These are phyloP conservation scores for Drosophila nasuta DNA, from an alignment of 1,140 invertebrate species.

Conservation along the genomic window DNA sequence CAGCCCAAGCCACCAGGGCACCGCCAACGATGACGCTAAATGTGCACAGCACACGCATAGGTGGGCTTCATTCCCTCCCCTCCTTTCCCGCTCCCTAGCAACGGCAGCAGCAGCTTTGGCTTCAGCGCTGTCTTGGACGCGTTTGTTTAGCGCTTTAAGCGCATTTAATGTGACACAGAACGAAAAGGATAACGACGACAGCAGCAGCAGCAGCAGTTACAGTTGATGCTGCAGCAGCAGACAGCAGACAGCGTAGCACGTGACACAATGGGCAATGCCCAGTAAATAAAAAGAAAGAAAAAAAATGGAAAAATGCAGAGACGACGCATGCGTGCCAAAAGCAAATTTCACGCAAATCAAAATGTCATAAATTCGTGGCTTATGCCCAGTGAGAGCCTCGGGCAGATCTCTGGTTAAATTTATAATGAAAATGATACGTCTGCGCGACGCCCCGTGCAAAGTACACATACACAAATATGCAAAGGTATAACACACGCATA, in stretches of 20 bases:
- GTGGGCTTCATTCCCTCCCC: slow-evolving; percentile 50
- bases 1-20: slow-evolving; percentile 52
- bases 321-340: slow-evolving; percentile 84
- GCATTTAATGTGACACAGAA: slow-evolving; percentile 84
- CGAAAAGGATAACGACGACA: slow-evolving; percentile 83
- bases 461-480: slow-evolving; percentile 4
- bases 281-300: neutral
- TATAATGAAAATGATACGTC: slow-evolving; percentile 82
- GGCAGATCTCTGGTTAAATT: slow-evolving; percentile 59
- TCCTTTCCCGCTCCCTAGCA: neutral
- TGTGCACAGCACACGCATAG: slow-evolving; percentile 77
- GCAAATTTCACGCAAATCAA: slow-evolving; percentile 85
- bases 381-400: slow-evolving; percentile 49
- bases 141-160: slow-evolving; percentile 83
- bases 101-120: neutral
- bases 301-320: slow-evolving; percentile 12
- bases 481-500: neutral
- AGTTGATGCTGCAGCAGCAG: neutral
- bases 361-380: slow-evolving; percentile 84
- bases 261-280: slow-evolving; percentile 66
- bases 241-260: slow-evolving; percentile 58
- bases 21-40: slow-evolving; percentile 81
- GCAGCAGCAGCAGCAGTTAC: slow-evolving; percentile 40
- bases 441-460: slow-evolving; percentile 43
- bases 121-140: slow-evolving; percentile 46